phyloP scores from a whole-genome alignment of 2,113 vertebrate species.

The Gnathonemus echidnorhynchus region DNA sequence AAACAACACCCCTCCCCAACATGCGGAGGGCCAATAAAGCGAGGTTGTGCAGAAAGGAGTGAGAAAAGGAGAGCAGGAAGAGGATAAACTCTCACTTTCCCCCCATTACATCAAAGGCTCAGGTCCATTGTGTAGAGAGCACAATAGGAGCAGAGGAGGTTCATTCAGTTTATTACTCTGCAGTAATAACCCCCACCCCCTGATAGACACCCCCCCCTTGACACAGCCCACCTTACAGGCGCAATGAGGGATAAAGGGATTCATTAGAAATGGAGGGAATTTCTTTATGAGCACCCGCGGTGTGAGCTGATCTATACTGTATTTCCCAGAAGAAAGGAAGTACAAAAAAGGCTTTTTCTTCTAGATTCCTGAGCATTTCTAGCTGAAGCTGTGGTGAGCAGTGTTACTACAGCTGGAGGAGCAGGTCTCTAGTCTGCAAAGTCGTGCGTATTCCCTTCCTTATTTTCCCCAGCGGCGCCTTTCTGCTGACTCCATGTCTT shows the following conservation, averaged over 20 bases:
- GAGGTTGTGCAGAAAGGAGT: neutral
- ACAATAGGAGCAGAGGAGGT: neutral
- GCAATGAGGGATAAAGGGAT: neutral
- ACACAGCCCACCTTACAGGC: constrained; percentile 3
- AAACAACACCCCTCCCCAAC: too few species aligned
- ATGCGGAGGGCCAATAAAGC: neutral
- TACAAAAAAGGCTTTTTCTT: neutral
- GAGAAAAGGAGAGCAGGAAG: neutral
- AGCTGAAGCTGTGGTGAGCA: neutral
- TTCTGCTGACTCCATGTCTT: neutral
- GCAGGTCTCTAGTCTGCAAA: neutral
- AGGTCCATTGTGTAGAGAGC: neutral
- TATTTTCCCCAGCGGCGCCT: neutral
- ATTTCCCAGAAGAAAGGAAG: constrained; percentile 7
- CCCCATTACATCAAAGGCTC: constrained; percentile 10
- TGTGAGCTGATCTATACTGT: constrained; percentile 7
- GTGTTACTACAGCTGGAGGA: neutral
- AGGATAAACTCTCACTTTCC: neutral
- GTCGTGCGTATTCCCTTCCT: neutral
- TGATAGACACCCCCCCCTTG: neutral
- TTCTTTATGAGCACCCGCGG: neutral
- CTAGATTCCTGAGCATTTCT: neutral
- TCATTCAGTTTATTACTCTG: constrained; percentile 7
- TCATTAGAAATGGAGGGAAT: constrained; percentile 6
- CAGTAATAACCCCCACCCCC: neutral